phyloP scores from a whole-genome alignment of 2,888 invertebrate genomes.

The Agrotis clavis region DNA sequence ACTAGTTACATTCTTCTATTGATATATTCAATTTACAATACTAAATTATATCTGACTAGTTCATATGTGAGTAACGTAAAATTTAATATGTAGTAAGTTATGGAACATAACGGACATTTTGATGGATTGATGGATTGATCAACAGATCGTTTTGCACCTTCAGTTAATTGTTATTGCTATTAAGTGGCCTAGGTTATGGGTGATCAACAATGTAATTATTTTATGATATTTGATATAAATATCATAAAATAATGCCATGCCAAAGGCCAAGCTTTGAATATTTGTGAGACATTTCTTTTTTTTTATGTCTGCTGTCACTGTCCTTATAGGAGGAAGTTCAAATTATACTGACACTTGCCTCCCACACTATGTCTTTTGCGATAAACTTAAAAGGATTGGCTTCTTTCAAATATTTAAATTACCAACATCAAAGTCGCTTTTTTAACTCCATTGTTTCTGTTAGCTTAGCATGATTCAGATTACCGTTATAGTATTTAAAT shows the following conservation, averaged over 20 bases:
- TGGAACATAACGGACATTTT: conserved; percentile 42
- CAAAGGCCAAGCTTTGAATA: not conserved
- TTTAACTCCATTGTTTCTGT: not conserved
- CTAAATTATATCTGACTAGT: conserved; percentile 12
- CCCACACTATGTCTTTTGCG: not conserved
- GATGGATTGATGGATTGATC: conserved; percentile 52
- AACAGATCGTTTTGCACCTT: conserved; percentile 30
- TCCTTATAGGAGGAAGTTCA: not conserved
- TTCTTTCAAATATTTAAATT: conserved; percentile 6
- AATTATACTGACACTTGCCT: not conserved
- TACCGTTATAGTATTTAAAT: not conserved
- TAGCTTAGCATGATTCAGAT: not conserved
- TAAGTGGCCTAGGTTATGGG: conserved; percentile 38
- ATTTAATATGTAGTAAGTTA: conserved; percentile 35
- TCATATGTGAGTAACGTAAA: conserved; percentile 42
- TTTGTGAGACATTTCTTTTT: not conserved
- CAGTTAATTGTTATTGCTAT: conserved; percentile 27
- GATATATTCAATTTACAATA: conserved; percentile 37
- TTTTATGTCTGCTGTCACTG: not conserved
- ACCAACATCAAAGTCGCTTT: conserved; percentile 14
- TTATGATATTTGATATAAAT: conserved; percentile 16
- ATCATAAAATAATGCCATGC: too few relatives aligned
- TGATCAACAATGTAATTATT: conserved; percentile 30
- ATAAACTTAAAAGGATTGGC: not conserved
- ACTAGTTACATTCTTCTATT: conserved; percentile 4